A percentile compares a stretch with the other conserved stretches of the same genome.
Evolutionary conservation across 2,888 invertebrate genomes (phyloP).

Genomic region (Molanna angustata): DNA sequence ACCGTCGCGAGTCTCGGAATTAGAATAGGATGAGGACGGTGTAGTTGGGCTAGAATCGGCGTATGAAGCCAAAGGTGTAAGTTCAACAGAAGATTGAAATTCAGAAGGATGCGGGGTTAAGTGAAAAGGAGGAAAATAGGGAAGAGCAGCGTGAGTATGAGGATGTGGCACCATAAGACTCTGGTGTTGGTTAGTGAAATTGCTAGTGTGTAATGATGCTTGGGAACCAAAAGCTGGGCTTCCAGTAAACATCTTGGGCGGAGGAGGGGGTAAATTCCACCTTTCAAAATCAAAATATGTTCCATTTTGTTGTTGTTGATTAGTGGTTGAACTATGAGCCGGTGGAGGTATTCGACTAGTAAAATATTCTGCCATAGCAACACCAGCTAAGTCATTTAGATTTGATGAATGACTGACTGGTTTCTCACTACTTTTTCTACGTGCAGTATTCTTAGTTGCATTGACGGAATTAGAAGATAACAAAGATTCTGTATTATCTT

Average conservation of each 20-base stretch:
- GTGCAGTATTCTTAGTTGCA: constrained; percentile 39
- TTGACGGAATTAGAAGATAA: constrained; percentile 38
- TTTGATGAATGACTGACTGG: constrained; percentile 45
- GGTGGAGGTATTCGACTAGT: constrained; percentile 68
- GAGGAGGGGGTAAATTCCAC: constrained; percentile 72
- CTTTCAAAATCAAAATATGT: constrained; percentile 78
- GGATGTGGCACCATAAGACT: constrained; percentile 65
- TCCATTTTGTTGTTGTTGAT: constrained; percentile 59
- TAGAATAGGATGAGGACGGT: constrained; percentile 50
- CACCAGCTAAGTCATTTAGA: constrained; percentile 55
- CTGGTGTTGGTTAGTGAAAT: constrained; percentile 62
- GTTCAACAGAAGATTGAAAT: constrained; percentile 63
- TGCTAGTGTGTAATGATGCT: constrained; percentile 54
- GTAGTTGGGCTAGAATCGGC: constrained; percentile 58
- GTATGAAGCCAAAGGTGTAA: constrained; percentile 59
- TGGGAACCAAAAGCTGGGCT: constrained; percentile 58
- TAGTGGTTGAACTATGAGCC: constrained; percentile 63
- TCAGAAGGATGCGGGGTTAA: constrained; percentile 66
- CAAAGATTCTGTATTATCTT: constrained; percentile 41
- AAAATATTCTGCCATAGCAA: constrained; percentile 55
- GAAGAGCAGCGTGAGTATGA: constrained; percentile 62
- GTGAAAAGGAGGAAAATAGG: constrained; percentile 77
- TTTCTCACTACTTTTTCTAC: constrained; percentile 63
- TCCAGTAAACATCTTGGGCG: constrained; percentile 66
- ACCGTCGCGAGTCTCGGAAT: constrained; percentile 60